phyloP scores from a whole-genome alignment of 2,113 vertebrate genomes.

The Leuciscus idus region DNA sequence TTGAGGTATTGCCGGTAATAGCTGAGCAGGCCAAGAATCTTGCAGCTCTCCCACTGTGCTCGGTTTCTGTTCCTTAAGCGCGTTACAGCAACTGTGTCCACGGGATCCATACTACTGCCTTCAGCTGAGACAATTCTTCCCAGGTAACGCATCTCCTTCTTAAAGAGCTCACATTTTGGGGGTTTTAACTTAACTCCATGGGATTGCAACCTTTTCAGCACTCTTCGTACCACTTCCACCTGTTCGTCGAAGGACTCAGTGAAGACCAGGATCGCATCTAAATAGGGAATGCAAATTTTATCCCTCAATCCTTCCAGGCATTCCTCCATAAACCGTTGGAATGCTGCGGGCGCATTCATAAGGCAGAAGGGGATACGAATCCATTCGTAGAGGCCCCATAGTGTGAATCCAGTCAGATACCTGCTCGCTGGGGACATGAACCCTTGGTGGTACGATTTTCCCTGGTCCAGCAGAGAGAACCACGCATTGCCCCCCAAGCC shows the following conservation, averaged over 20 bases:
- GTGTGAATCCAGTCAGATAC: background rate
- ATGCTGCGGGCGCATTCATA: background rate
- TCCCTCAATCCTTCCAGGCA: background rate
- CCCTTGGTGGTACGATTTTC: background rate
- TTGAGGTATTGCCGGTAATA: background rate
- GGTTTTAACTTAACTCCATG: background rate
- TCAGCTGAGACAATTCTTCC: background rate
- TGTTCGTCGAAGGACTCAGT: background rate
- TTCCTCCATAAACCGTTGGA: background rate
- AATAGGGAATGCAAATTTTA: background rate
- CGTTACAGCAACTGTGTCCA: background rate
- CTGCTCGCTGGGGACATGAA: background rate
- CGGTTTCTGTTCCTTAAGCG: background rate
- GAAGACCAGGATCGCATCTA: background rate
- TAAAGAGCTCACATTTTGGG: background rate
- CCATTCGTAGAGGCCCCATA: background rate
- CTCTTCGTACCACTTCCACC: background rate
- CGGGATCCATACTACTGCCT: background rate
- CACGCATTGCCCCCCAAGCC: background rate
- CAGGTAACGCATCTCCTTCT: background rate
- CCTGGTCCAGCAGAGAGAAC: background rate
- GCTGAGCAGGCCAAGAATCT: background rate
- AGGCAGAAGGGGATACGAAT: background rate
- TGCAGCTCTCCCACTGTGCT: background rate
- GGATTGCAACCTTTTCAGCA: background rate